Evolutionary conservation across 2,797 vertebrate species (phyloP).

Genomic region (Premnoplex brunnescens): DNA sequence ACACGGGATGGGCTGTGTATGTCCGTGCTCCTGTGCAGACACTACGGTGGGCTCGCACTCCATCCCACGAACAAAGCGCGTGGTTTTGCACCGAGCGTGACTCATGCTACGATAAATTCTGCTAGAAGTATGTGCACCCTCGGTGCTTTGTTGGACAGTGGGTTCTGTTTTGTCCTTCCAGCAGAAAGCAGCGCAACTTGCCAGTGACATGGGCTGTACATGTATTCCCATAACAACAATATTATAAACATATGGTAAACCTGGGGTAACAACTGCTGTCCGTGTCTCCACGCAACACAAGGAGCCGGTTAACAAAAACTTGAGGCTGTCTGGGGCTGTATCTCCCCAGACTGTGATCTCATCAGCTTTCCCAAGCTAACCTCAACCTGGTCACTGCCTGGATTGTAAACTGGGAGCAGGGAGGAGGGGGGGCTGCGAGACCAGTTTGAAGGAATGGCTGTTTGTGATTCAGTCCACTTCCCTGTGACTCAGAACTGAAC

Average conservation of each 20-base stretch:
- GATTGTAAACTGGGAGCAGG: constrained; percentile 10
- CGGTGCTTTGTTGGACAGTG: background rate
- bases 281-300: background rate
- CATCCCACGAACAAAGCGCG: background rate
- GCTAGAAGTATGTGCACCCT: background rate
- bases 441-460: constrained; percentile 1
- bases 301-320: constrained; percentile 1
- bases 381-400: constrained; percentile 41
- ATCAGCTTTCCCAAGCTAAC: constrained; percentile 60
- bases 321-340: background rate
- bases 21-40: background rate
- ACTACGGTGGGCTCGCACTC: rapidly evolving
- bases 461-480: constrained; percentile 36
- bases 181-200: constrained; percentile 23
- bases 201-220: constrained; percentile 31
- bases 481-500: constrained; percentile 43
- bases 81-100: background rate
- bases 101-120: background rate
- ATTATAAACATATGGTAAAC: constrained; percentile 46
- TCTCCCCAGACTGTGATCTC: constrained; percentile 60
- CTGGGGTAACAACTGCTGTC: background rate
- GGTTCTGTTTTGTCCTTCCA: constrained; percentile 15
- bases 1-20: background rate
- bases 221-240: constrained; percentile 43
- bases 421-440: background rate